phyloP scores from a whole-genome alignment of 2,113 vertebrate species.

The Origma solitaria region DNA sequence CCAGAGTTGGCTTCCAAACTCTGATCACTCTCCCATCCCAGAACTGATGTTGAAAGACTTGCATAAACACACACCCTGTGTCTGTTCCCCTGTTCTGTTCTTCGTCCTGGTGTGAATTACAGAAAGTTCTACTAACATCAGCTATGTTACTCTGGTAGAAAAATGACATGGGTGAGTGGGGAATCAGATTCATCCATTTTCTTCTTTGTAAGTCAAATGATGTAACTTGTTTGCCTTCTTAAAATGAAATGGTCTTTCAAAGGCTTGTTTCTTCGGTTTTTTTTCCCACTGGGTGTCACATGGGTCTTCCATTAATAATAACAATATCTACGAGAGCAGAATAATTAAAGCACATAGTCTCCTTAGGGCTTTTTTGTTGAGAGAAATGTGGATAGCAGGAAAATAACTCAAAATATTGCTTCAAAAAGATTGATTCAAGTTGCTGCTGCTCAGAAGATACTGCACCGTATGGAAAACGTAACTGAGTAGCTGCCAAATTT shows the following conservation, averaged over 20 bases:
- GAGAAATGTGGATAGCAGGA: neutral
- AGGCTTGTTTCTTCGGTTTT: neutral
- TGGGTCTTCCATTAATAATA: neutral
- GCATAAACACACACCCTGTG: neutral
- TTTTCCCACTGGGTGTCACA: neutral
- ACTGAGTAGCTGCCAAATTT: slow-evolving; percentile 41
- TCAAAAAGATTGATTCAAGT: neutral
- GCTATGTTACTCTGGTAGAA: neutral
- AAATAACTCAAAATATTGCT: slow-evolving; percentile 29
- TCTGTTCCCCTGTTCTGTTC: neutral
- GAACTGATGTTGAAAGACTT: slow-evolving; percentile 25
- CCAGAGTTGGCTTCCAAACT: slow-evolving; percentile 2
- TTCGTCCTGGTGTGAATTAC: slow-evolving; percentile 10
- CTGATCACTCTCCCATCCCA: neutral
- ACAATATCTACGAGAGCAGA: neutral
- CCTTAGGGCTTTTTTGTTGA: neutral
- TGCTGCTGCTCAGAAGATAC: slow-evolving; percentile 11
- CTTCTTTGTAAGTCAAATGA: neutral
- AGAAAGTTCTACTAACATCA: slow-evolving; percentile 13
- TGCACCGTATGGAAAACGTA: slow-evolving; percentile 46
- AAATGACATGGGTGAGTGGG: neutral
- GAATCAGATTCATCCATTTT: neutral
- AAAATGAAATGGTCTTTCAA: slow-evolving; percentile 5
- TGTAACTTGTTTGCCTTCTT: slow-evolving; percentile 24
- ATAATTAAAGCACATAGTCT: neutral